A percentile compares a stretch with the other conserved stretches of the same genome.
These are phyloP conservation scores for Epinephelus coioides DNA, from an alignment of 2,797 vertebrate species.

Conservation along the genomic window DNA sequence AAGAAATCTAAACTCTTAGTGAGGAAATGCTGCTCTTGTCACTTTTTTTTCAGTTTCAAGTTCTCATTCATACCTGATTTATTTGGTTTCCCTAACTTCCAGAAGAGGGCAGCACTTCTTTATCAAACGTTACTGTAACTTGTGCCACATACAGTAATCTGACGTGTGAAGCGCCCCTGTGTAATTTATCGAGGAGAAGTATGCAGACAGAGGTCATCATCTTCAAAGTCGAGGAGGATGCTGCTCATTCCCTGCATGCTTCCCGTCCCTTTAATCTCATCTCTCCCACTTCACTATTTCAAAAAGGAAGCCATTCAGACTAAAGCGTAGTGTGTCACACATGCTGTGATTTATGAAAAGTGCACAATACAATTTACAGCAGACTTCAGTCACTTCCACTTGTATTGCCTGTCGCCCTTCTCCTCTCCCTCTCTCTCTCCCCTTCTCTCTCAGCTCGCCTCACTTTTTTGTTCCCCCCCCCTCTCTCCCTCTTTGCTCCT, in stretches of 20 bases:
- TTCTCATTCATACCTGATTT: background rate
- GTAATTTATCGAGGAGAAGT: constrained; percentile 37
- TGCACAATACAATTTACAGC: constrained; percentile 57
- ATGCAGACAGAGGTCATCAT: constrained; percentile 44
- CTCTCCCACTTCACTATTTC: constrained; percentile 33
- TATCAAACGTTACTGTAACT: constrained; percentile 45
- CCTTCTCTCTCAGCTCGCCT: constrained; percentile 37
- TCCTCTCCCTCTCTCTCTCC: constrained; percentile 33
- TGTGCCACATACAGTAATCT: background rate
- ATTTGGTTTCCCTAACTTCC: constrained; percentile 52
- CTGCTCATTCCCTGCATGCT: constrained; percentile 42
- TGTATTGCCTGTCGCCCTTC: constrained; percentile 38
- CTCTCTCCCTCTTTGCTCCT: constrained; percentile 59
- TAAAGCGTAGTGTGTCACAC: constrained; percentile 33
- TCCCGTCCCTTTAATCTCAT: constrained; percentile 53
- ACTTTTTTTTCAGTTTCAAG: background rate
- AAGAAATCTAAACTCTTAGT: background rate
- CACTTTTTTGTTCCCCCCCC: constrained; percentile 42
- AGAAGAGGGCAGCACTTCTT: constrained; percentile 85
- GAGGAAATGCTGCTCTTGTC: background rate
- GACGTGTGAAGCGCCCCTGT: constrained; percentile 17
- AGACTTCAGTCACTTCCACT: constrained; percentile 56
- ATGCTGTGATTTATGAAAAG: constrained; percentile 63
- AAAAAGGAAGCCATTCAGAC: constrained; percentile 48
- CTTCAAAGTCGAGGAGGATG: constrained; percentile 7